Evolutionary conservation across 2,113 vertebrate species (phyloP), one percentile per base, ranked within the genome.

Genomic region (Perognathus longimembris): DNA sequence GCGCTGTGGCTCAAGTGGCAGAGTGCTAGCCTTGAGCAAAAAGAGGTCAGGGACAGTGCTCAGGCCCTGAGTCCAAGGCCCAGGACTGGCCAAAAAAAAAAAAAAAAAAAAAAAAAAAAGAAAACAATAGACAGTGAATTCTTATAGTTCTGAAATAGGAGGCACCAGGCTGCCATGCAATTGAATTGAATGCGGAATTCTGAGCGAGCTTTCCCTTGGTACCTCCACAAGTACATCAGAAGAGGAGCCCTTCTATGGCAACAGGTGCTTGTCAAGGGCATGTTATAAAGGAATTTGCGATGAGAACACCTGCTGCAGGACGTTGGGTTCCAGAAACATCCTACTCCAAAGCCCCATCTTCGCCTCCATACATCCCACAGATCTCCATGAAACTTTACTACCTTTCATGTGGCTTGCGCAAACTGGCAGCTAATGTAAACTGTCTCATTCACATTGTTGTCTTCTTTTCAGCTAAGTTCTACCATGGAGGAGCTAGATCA

Each of bases 71-170:
- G n/a, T n/a, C n/a, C n/a, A n/a, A n/a, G n/a, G n/a, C n/a, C n/a
- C n/a, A n/a, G n/a, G n/a, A n/a, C n/a, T n/a, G n/a, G n/a, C n/a
- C n/a, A n/a, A n/a, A n/a, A n/a, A n/a, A n/a, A n/a, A n/a, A n/a
- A n/a, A n/a, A n/a, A n/a, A n/a, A n/a, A n/a, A n/a, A n/a, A n/a
- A n/a, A n/a, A n/a, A n/a, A n/a, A n/a, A n/a, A n/a, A n/a, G n/a
- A 87, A 42, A 50, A 24, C 34, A 80, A 30, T 54, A 69, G n/a
- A 10, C 7, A 75, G 21, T 17, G 67, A 74, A 22, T 36, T 75
- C 45, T 71, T 26, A 36, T 38, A 36, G 57, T 79, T 93, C 71
- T 79, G 24, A 61, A 86, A 89, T 50, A 34, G 91, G n/a, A 89
- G 59, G 80, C 10, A 59, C 45, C 20, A 69, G 45, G 78, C 42